phyloP scores from a whole-genome alignment of 37 sponge, comb jelly and placozoan genomes.

The Dysidea cf. avara region DNA sequence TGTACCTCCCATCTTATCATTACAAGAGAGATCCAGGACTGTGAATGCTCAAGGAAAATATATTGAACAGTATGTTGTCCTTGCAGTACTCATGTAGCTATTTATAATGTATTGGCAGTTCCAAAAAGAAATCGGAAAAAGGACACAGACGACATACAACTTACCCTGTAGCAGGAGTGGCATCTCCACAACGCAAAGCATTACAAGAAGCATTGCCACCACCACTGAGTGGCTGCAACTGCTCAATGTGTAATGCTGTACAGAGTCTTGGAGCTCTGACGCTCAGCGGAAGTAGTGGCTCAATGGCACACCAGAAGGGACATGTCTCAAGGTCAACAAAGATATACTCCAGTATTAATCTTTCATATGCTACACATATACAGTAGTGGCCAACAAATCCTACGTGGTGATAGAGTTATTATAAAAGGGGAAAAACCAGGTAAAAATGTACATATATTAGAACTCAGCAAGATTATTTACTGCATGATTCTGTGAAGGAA shows the following conservation, averaged over 20 bases:
- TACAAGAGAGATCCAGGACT: constrained; percentile 51
- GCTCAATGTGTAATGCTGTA: constrained; percentile 73
- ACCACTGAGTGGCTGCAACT: constrained; percentile 71
- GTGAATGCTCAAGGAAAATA: constrained; percentile 81
- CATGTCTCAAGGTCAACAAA: too few species aligned
- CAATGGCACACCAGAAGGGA: too few species aligned
- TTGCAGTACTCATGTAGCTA: too few species aligned
- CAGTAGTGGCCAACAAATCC: constrained; percentile 84
- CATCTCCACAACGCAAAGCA: constrained; percentile 17
- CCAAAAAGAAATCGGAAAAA: not conserved
- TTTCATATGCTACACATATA: not conserved
- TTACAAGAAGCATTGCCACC: constrained; percentile 70
- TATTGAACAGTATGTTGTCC: constrained; percentile 27
- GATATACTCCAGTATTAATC: too few species aligned
- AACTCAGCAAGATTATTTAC: not conserved
- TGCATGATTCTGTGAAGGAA: constrained; percentile 15
- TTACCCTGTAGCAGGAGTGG: constrained; percentile 21
- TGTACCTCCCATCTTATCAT: constrained; percentile 27
- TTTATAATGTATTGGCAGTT: too few species aligned
- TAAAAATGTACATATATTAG: not conserved
- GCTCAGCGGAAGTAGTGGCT: not conserved
- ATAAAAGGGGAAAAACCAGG: constrained; percentile 73
- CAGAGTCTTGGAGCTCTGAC: constrained; percentile 80
- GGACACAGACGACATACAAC: constrained; percentile 29
- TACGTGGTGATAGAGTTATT: constrained; percentile 78